Conservation (phyloP, 2,113 vertebrate species). For the Menura novaehollandiae region DNA sequence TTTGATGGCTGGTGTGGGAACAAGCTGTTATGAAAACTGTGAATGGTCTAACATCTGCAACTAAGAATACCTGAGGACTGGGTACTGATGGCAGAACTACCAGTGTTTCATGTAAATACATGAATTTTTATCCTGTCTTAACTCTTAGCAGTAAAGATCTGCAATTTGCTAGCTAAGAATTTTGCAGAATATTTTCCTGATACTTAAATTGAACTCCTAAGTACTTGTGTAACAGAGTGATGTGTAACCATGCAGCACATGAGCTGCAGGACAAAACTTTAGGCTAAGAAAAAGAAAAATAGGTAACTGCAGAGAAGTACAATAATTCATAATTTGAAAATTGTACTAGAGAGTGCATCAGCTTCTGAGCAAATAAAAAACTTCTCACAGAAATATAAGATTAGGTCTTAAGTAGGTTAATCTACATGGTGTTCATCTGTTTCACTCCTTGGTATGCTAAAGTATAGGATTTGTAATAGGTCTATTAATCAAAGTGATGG, state of each 20-base stretch:
- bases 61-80: background rate
- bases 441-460: constrained; percentile 36
- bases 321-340: background rate
- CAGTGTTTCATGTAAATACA: background rate
- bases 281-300: background rate
- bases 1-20: background rate
- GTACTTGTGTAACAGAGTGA: background rate
- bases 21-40: background rate
- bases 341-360: constrained; percentile 4
- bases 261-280: background rate
- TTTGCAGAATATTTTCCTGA: background rate
- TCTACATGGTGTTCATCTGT: background rate
- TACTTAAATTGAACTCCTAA: background rate
- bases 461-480: constrained; percentile 20
- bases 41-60: background rate
- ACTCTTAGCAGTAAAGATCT: background rate
- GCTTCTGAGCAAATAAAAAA: background rate
- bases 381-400: background rate
- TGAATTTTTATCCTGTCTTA: background rate
- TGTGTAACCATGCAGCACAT: background rate
- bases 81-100: background rate
- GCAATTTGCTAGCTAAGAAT: background rate
- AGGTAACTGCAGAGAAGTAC: background rate
- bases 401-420: background rate
- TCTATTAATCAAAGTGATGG: constrained; percentile 68